Percentiles rank a stretch among this genome's conserved stretches.
phyloP scores from a whole-genome alignment of 2,113 vertebrate species.

The Chloropsis hardwickii region DNA sequence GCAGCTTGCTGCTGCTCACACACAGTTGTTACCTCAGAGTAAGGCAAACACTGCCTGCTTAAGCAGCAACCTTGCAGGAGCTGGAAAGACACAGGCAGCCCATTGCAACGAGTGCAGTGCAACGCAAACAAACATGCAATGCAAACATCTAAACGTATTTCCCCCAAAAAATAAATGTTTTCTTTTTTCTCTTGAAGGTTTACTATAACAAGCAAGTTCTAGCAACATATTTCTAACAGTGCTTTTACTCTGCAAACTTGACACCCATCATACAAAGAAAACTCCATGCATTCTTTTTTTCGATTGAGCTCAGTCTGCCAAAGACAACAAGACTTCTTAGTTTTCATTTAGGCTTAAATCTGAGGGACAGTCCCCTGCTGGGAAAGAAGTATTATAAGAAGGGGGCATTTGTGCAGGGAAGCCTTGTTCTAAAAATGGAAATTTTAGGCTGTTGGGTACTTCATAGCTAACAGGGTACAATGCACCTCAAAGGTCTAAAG shows the following conservation, averaged over 20 bases:
- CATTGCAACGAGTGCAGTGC: rapidly evolving
- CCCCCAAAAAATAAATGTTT: neutral
- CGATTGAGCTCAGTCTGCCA: neutral
- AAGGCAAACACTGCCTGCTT: neutral
- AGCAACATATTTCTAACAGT: neutral
- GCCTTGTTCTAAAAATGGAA: neutral
- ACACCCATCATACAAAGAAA: neutral
- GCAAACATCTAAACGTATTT: neutral
- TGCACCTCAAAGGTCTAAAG: neutral
- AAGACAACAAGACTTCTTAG: neutral
- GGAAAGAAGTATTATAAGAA: neutral
- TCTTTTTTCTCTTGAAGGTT: neutral
- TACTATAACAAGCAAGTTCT: neutral
- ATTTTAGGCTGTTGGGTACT: neutral
- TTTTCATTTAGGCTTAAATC: neutral
- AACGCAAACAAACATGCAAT: neutral
- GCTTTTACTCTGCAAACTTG: neutral
- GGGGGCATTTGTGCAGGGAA: neutral
- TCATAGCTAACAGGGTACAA: neutral
- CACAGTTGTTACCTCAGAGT: neutral
- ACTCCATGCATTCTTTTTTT: neutral
- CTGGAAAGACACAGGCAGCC: neutral
- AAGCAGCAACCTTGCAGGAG: neutral
- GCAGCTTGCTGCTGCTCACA: neutral
- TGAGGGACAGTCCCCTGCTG: neutral